A percentile compares a stretch with the other conserved stretches of the same genome.
Evolutionary conservation across 2,888 invertebrate genomes (phyloP).

Genomic region (Idaea straminata): DNA sequence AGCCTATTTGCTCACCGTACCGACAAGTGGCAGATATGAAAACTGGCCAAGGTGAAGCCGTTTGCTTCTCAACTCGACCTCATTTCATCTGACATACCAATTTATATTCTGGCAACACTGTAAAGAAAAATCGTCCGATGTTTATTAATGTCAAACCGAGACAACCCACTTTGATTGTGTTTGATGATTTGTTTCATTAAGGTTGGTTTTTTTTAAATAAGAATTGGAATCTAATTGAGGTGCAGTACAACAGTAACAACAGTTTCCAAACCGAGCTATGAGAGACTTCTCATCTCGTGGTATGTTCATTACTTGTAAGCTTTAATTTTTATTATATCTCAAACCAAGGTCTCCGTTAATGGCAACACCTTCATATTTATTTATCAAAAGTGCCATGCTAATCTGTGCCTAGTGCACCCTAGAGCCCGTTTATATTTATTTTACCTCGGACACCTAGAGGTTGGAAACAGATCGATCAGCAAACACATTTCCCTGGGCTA

Average conservation of each 20-base stretch:
- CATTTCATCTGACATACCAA: slow-evolving; percentile 32
- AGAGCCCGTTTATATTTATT: too few species aligned
- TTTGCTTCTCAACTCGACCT: slow-evolving; percentile 36
- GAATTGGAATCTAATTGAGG: not conserved
- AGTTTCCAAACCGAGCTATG: too few species aligned
- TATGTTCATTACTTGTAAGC: too few species aligned
- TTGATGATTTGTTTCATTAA: not conserved
- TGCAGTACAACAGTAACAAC: not conserved
- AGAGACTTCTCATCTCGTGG: too few species aligned
- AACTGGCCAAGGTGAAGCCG: slow-evolving; percentile 64
- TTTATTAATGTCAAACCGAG: slow-evolving; percentile 15
- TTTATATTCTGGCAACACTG: slow-evolving; percentile 29
- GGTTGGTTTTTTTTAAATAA: not conserved
- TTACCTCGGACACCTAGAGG: too few species aligned
- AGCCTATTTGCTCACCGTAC: slow-evolving; percentile 64
- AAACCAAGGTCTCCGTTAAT: too few species aligned
- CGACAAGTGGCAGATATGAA: slow-evolving; percentile 65
- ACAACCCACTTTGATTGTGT: slow-evolving; percentile 7
- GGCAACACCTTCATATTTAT: too few species aligned
- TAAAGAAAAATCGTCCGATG: slow-evolving; percentile 17
- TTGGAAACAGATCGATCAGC: too few species aligned
- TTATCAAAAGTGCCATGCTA: too few species aligned
- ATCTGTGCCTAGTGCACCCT: too few species aligned
- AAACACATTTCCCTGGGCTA: too few species aligned
- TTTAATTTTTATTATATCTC: too few species aligned